Base-by-base conservation (phyloP, 2,888 invertebrate species). In the Brassicogethes aeneus region DNA sequence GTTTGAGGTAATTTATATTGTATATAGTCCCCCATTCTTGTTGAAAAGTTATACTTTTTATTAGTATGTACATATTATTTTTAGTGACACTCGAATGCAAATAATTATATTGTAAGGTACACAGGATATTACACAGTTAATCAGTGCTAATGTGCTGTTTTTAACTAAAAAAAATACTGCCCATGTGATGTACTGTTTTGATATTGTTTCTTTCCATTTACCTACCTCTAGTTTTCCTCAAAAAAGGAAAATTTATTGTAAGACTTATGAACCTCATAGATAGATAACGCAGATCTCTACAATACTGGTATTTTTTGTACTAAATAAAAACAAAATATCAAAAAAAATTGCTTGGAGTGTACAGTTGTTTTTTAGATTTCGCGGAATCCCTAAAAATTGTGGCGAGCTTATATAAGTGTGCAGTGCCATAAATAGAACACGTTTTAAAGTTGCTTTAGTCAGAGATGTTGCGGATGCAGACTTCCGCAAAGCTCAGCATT, bases 391-490 rank as follows among this genome's bases (percentile, higher is more conserved):
- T 51, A 51, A 52, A 54, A 56, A 46, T 48, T 49, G 59, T 62
- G 61, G 62, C 58, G 60, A 61, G 61, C 61, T 61, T 63, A 59
- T 46, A 32, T 51, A 48, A 42, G 53, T 62, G 58, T 60, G 60
- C 62, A 60, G 64, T 64, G 63, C 64, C 64, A 64, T 64, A 63
- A n/a, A n/a, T n/a, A n/a, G n/a, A n/a, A n/a, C n/a, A n/a, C n/a
- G n/a, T n/a, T n/a, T n/a, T n/a, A n/a, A n/a, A n/a, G n/a, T n/a
- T n/a, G n/a, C n/a, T n/a, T n/a, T n/a, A n/a, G n/a, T n/a, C n/a
- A n/a, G n/a, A n/a, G n/a, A n/a, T n/a, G n/a, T n/a, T n/a, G n/a
- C n/a, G n/a, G n/a, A n/a, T n/a, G n/a, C n/a, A n/a, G n/a, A n/a
- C n/a, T n/a, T n/a, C n/a, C n/a, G n/a, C n/a, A n/a, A n/a, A n/a